Percentiles rank a stretch among this genome's conserved stretches.
Conservation (phyloP, 1,140 invertebrate species). For the Drosophila chauvacae region DNA sequence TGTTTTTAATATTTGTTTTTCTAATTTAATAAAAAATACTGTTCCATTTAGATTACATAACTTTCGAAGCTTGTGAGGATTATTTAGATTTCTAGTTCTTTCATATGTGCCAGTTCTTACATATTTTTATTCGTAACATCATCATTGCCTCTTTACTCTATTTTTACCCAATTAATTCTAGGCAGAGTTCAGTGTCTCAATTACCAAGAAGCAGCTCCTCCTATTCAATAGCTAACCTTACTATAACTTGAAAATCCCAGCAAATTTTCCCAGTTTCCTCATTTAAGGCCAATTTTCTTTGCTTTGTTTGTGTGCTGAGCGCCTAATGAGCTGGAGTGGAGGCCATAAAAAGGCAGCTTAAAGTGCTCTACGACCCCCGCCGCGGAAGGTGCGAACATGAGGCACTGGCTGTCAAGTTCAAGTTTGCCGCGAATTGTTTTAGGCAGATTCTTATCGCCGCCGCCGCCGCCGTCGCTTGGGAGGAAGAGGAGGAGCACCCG, state of each 20-base stretch:
- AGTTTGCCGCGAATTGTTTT: slow-evolving; percentile 72
- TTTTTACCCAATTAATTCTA: not conserved
- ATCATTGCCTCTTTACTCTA: not conserved
- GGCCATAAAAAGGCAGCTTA: slow-evolving; percentile 39
- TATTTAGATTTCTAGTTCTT: not conserved
- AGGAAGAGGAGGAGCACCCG: slow-evolving; percentile 30
- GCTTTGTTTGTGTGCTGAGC: slow-evolving; percentile 28
- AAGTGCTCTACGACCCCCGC: slow-evolving; percentile 43
- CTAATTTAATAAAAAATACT: too few relatives aligned
- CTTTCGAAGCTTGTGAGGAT: not conserved
- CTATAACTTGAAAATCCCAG: not conserved
- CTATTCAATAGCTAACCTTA: slow-evolving; percentile 10
- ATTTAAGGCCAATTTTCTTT: slow-evolving; percentile 27
- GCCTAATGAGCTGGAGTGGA: slow-evolving; percentile 39
- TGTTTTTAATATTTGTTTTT: too few relatives aligned
- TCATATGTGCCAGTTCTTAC: not conserved
- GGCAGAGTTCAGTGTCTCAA: slow-evolving; percentile 29
- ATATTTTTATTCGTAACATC: not conserved
- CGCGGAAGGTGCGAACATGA: slow-evolving; percentile 59
- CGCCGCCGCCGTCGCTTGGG: not conserved
- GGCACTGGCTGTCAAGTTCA: slow-evolving; percentile 73
- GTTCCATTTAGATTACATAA: not conserved
- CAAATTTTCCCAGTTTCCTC: slow-evolving; percentile 26
- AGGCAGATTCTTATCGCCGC: slow-evolving; percentile 63
- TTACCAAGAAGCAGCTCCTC: slow-evolving; percentile 3